Conservation (phyloP, 1,140 invertebrate genomes). For the Drosophila dunni region DNA sequence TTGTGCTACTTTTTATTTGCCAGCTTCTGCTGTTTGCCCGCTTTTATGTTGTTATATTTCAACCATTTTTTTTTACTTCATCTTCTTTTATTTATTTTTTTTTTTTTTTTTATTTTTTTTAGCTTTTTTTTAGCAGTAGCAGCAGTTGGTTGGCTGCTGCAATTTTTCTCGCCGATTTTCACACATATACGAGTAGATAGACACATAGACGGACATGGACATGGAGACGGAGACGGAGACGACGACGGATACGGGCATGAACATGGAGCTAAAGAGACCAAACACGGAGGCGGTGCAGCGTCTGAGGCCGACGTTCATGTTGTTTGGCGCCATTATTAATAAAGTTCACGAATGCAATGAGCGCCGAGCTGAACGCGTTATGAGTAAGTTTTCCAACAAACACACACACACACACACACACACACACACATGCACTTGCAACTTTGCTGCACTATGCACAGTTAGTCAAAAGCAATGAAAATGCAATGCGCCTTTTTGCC, state of each 20-base stretch:
- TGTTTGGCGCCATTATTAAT: constrained; percentile 84
- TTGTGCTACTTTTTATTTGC: constrained; percentile 63
- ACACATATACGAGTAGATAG: constrained; percentile 47
- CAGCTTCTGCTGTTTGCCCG: constrained; percentile 22
- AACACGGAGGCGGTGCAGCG: background rate
- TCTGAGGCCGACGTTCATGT: constrained; percentile 55
- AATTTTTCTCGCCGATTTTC: constrained; percentile 70
- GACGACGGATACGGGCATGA: constrained; percentile 12
- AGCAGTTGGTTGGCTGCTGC: constrained; percentile 25
- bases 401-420: constrained; percentile 22
- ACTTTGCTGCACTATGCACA: constrained; percentile 31
- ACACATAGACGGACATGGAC: constrained; percentile 41
- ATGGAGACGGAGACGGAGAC: constrained; percentile 43
- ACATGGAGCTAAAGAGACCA: background rate
- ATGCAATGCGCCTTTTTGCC: constrained; percentile 13
- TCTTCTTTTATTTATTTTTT: background rate
- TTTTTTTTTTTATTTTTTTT: constrained; percentile 3
- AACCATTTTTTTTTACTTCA: constrained; percentile 55
- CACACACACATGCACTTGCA: background rate
- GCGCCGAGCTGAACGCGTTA: constrained; percentile 72
- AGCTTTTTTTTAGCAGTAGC: background rate
- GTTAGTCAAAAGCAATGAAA: constrained; percentile 35
- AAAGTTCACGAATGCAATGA: constrained; percentile 84
- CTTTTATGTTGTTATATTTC: constrained; percentile 62
- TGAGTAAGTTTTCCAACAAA: constrained; percentile 70